phyloP scores from a whole-genome alignment of 2,888 invertebrate species.

The Chloroclystis v-ata region DNA sequence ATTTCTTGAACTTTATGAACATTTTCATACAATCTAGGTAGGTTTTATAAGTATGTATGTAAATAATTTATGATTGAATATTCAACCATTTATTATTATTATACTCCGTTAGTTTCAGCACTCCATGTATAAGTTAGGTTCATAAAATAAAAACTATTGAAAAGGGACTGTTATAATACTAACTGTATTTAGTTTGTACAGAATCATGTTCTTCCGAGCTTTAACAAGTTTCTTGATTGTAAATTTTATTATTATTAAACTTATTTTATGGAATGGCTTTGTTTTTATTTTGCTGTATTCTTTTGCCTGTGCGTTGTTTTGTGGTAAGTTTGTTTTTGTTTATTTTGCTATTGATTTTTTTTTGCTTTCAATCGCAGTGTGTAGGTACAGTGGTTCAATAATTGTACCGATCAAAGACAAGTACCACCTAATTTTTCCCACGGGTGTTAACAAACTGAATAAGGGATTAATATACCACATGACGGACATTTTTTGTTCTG shows the following conservation, averaged over 20 bases:
- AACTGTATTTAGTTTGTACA: slow-evolving; percentile 49
- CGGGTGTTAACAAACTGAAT: too few species aligned
- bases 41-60: too few species aligned
- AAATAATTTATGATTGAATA: not conserved
- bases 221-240: slow-evolving; percentile 76
- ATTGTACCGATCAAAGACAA: too few species aligned
- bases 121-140: slow-evolving; percentile 16
- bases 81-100: not conserved
- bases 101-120: too few species aligned
- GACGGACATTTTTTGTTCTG: too few species aligned
- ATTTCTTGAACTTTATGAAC: too few species aligned
- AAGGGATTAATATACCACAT: too few species aligned
- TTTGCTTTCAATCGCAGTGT: too few species aligned
- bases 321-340: slow-evolving; percentile 54
- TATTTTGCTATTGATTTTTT: slow-evolving; percentile 23
- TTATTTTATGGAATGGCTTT: slow-evolving; percentile 71
- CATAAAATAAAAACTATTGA: slow-evolving; percentile 34
- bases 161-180: slow-evolving; percentile 44
- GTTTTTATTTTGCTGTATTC: slow-evolving; percentile 32
- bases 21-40: too few species aligned
- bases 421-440: too few species aligned
- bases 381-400: too few species aligned
- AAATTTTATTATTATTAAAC: slow-evolving; percentile 74
- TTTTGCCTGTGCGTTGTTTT: slow-evolving; percentile 62
- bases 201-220: slow-evolving; percentile 76